Base-by-base conservation (phyloP, 1,140 invertebrate genomes). In the Drosophila littoralis region DNA sequence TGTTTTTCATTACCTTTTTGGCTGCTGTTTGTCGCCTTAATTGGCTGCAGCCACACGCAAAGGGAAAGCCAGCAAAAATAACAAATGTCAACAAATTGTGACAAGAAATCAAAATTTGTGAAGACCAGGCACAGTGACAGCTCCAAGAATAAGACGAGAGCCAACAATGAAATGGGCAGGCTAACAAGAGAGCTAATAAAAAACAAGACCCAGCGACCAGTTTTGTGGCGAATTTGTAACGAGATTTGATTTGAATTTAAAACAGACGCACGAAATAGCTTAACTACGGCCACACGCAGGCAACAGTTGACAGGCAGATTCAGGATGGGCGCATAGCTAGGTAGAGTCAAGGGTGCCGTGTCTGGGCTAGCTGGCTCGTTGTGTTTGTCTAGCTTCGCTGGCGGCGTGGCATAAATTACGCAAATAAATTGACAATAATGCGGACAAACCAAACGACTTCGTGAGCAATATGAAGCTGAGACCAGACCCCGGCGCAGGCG, bases 181-280 rank as follows among this genome's bases (percentile, higher is more conserved):
- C 54, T 73, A 82, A 86, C 75, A 71, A 86, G 75, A 15, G 7
- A 28, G 32, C 59, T 54, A 67, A 66, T 48, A 64, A 64, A 46
- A 64, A 2, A 9, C 10, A 22, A n/a, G 38, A 7, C 15, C 28
- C 32, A 51, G 12, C 48, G 40, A 13, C 45, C 59, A 57, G 22
- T 73, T 63, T 69, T 86, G 71, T 67, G 65, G 72, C 60, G 76
- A 90, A 90, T 86, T 83, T 83, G 73, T 82, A 77, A 81, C 82
- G 74, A 86, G 85, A 83, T 91, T 90, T 83, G 82, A 90, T 91
- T 90, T 88, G 86, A 90, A 90, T 86, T 88, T 90, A 83, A 90
- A 90, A 82, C 74, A 88, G 82, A 71, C 51, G 35, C 67, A 69
- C 58, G 52, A 68, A 77, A 74, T 73, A 79, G 84, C 83, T 90